Evolutionary conservation across 2,888 invertebrate species (phyloP).

Genomic region (Petrolisthes cinctipes): DNA sequence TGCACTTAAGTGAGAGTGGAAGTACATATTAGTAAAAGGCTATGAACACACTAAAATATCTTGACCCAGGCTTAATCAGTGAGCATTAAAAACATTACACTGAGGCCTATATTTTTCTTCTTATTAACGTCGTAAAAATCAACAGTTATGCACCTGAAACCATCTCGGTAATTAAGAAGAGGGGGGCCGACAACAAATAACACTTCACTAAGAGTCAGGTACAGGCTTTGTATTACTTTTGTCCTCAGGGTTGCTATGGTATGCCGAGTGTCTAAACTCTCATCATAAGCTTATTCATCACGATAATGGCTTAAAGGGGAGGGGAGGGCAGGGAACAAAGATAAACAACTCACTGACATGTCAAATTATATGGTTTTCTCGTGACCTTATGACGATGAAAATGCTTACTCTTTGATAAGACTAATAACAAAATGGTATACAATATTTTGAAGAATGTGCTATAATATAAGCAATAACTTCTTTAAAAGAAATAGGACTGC

Average conservation of each 20-base stretch:
- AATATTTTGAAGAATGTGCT: constrained; percentile 34
- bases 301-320: constrained; percentile 11
- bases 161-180: constrained; percentile 39
- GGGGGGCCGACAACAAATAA: constrained; percentile 3
- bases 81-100: constrained; percentile 29
- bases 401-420: constrained; percentile 15
- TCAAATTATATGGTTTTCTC: constrained; percentile 11
- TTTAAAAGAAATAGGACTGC: constrained; percentile 13
- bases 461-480: constrained; percentile 27
- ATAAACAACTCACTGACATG: constrained; percentile 18
- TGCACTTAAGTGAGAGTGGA: constrained; percentile 51
- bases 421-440: constrained; percentile 15
- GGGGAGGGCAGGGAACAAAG: background rate
- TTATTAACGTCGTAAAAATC: constrained; percentile 43
- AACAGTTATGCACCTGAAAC: constrained; percentile 44
- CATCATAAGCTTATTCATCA: constrained; percentile 35
- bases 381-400: constrained; percentile 6
- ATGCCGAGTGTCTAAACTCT: constrained; percentile 27
- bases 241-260: constrained; percentile 37
- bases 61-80: constrained; percentile 38
- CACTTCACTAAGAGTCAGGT: constrained; percentile 54
- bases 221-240: constrained; percentile 56
- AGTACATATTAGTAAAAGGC: constrained; percentile 58
- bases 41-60: constrained; percentile 51
- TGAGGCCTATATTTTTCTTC: constrained; percentile 28